These are phyloP conservation scores for Asarcornis scutulata DNA, from an alignment of 2,113 vertebrate species.

Conservation along the genomic window DNA sequence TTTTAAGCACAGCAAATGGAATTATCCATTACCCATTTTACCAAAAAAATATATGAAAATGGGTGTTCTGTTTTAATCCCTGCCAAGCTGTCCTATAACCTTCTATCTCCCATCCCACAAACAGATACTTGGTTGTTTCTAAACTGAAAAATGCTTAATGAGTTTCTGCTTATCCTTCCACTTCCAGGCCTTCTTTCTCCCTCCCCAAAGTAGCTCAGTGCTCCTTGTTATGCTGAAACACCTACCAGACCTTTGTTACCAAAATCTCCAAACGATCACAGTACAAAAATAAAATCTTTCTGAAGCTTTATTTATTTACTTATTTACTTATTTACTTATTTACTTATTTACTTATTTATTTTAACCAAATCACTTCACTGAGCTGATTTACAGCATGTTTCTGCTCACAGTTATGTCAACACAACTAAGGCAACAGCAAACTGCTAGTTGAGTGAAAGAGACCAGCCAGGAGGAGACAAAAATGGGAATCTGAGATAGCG, in stretches of 20 bases:
- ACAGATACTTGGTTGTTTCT: neutral
- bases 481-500: neutral
- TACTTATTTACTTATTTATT: neutral
- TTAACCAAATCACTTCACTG: neutral
- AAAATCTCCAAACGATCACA: neutral
- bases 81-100: neutral
- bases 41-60: neutral
- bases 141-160: neutral
- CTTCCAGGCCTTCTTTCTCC: neutral
- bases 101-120: neutral
- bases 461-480: neutral
- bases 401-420: neutral
- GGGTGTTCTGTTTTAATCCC: neutral
- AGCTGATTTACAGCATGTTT: neutral
- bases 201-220: neutral
- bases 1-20: neutral
- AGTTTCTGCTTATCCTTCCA: neutral
- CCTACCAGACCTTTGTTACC: neutral
- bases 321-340: rapidly evolving
- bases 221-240: neutral
- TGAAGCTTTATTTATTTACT: neutral
- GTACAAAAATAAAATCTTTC: neutral
- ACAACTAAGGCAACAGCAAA: neutral
- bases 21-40: neutral
- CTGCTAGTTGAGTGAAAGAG: neutral